A percentile compares a stretch with the other conserved stretches of the same genome.
These are phyloP conservation scores for Phortica magna DNA, from an alignment of 2,888 invertebrate genomes.

Conservation along the genomic window DNA sequence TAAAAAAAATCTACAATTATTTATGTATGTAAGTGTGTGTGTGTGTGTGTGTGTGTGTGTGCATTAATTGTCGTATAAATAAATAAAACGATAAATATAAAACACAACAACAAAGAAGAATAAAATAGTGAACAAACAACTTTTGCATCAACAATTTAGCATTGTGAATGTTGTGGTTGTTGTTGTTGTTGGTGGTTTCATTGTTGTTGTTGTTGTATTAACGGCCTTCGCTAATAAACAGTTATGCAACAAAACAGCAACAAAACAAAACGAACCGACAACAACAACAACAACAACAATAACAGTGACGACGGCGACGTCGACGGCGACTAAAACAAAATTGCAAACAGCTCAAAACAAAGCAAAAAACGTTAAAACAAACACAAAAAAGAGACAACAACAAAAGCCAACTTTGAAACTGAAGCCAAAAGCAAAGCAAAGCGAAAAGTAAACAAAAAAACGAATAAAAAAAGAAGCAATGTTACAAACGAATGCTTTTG, in stretches of 20 bases:
- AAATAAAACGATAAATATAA: neutral
- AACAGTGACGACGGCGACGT: constrained; percentile 37
- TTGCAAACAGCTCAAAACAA: constrained; percentile 43
- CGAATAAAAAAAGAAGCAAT: neutral
- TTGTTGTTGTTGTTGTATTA: constrained; percentile 35
- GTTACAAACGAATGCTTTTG: constrained; percentile 25
- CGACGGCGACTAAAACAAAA: constrained; percentile 43
- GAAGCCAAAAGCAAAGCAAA: constrained; percentile 42
- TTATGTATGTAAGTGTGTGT: no score
- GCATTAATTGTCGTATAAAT: neutral
- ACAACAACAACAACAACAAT: constrained; percentile 39
- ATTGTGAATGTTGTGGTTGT: constrained; percentile 40
- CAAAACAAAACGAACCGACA: constrained; percentile 42
- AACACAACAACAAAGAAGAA: neutral
- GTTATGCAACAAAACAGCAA: constrained; percentile 64
- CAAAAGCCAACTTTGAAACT: constrained; percentile 51
- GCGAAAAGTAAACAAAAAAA: neutral
- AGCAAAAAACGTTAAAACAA: constrained; percentile 37
- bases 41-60: no score
- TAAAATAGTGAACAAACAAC: constrained; percentile 21
- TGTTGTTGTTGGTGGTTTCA: constrained; percentile 26
- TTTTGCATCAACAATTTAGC: constrained; percentile 32
- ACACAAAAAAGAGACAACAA: constrained; percentile 39
- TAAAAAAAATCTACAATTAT: neutral
- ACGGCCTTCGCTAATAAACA: constrained; percentile 68